phyloP scores from a whole-genome alignment of 2,888 invertebrate genomes.

The Azorinus chamasolen region DNA sequence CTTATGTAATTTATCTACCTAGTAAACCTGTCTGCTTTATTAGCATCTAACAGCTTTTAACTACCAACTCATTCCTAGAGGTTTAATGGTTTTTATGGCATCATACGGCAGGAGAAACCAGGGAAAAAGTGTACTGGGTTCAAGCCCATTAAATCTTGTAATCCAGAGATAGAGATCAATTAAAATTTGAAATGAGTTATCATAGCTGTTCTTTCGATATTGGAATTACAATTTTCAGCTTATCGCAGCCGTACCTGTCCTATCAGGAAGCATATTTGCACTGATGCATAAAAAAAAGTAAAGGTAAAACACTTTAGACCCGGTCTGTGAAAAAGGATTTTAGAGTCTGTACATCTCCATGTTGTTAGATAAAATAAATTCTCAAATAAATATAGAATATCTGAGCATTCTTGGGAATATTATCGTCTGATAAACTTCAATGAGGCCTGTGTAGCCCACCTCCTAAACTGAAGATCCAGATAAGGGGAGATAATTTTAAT shows the following conservation, averaged over 20 bases:
- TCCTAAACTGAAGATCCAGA: slow-evolving; percentile 53
- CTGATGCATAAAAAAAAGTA: slow-evolving; percentile 9
- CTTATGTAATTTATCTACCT: too few relatives aligned
- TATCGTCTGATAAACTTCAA: slow-evolving; percentile 68
- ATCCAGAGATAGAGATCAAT: slow-evolving; percentile 7
- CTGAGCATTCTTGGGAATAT: slow-evolving; percentile 61
- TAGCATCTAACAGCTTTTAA: too few relatives aligned
- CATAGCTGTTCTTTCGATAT: slow-evolving; percentile 1
- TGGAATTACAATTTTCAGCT: slow-evolving; percentile 6
- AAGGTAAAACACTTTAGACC: slow-evolving; percentile 11
- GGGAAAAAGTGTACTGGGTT: neutral
- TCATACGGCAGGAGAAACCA: too few relatives aligned
- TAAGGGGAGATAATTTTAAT: slow-evolving; percentile 70
- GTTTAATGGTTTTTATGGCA: too few relatives aligned
- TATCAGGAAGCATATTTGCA: slow-evolving; percentile 4
- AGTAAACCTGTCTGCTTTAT: too few relatives aligned
- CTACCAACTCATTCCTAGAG: too few relatives aligned
- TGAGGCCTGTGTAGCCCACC: slow-evolving; percentile 54
- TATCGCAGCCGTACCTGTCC: slow-evolving; percentile 1
- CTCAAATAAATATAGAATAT: slow-evolving; percentile 64
- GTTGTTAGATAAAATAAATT: slow-evolving; percentile 56
- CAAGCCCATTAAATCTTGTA: slow-evolving; percentile 10
- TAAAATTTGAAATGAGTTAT: slow-evolving; percentile 5
- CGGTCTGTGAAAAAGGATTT: neutral
- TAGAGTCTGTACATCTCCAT: slow-evolving; percentile 30